Percentiles rank a stretch among this genome's conserved stretches.
Evolutionary conservation across 1,140 invertebrate genomes (phyloP).

Genomic region (Meloidogyne chitwoodi): DNA sequence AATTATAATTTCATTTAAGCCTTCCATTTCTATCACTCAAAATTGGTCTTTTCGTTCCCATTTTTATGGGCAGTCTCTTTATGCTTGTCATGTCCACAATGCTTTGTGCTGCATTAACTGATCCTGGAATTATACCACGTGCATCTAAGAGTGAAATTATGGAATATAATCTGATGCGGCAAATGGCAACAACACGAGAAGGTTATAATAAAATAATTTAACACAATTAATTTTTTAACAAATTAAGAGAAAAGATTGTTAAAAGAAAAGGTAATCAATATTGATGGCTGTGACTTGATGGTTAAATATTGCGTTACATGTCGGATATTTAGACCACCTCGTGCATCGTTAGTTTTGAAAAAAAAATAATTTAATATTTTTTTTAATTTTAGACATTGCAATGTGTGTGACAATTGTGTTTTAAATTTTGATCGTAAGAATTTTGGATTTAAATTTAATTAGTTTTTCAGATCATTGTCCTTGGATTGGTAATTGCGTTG

Average conservation of each 20-base stretch:
- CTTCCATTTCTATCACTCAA: constrained; percentile 77
- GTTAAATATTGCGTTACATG: constrained; percentile 98
- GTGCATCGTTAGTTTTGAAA: not conserved
- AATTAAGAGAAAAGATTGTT: constrained; percentile 24
- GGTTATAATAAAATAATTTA: not conserved
- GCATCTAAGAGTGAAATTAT: constrained; percentile 84
- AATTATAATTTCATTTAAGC: constrained; percentile 65
- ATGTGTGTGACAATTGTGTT: constrained; percentile 97
- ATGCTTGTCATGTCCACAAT: constrained; percentile 81
- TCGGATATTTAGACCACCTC: constrained; percentile 76
- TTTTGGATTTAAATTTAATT: not conserved
- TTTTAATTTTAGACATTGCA: constrained; percentile 79
- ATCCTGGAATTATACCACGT: constrained; percentile 87
- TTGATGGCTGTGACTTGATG: constrained; percentile 86
- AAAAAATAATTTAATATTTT: not conserved
- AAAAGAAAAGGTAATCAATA: constrained; percentile 70
- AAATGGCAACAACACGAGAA: not conserved
- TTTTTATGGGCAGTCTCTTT: constrained; percentile 69
- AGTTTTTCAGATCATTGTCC: not conserved
- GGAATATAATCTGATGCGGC: constrained; percentile 66
- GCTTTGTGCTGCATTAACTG: constrained; percentile 83
- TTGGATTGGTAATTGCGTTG: constrained; percentile 91
- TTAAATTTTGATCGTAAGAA: constrained; percentile 64
- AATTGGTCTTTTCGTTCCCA: constrained; percentile 81
- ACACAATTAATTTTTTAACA: not conserved